Evolutionary conservation across 2,113 vertebrate genomes (phyloP).

Genomic region (Onychostoma macrolepis): DNA sequence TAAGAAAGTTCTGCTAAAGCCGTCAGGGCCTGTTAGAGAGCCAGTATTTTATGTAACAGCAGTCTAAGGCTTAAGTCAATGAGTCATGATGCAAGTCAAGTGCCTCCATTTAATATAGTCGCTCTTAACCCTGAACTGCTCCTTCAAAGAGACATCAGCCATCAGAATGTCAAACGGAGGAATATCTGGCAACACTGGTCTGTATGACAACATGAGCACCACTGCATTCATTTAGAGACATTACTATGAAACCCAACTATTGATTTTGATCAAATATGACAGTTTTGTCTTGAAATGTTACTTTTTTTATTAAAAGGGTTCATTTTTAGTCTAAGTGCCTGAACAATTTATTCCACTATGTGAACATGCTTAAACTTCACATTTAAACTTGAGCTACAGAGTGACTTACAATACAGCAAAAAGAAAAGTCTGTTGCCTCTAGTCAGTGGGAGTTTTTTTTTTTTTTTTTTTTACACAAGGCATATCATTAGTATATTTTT

Average conservation of each 20-base stretch:
- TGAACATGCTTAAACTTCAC: not conserved
- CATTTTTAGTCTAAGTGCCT: not conserved
- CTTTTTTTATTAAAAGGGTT: not conserved
- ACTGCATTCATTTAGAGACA: not conserved
- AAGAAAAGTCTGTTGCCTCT: not conserved
- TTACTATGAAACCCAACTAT: not conserved
- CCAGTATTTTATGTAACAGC: constrained; percentile 42
- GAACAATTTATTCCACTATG: not conserved
- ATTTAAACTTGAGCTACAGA: not conserved
- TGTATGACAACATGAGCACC: not conserved
- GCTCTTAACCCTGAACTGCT: constrained; percentile 1
- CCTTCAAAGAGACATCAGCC: not conserved
- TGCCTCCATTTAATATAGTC: constrained; percentile 43
- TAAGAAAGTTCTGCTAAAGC: constrained; percentile 35
- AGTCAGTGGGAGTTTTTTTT: not conserved
- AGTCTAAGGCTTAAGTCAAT: constrained; percentile 49
- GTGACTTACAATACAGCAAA: not conserved
- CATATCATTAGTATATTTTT: constrained; percentile 29
- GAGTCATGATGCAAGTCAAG: constrained; percentile 37
- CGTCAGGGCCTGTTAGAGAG: constrained; percentile 40
- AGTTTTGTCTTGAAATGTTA: not conserved
- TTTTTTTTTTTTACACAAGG: constrained; percentile 16
- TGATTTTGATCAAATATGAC: not conserved
- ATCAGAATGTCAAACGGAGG: not conserved
- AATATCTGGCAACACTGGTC: not conserved